Base-by-base conservation (phyloP, 2,888 invertebrate species). In the Ametastegia equiseti region DNA sequence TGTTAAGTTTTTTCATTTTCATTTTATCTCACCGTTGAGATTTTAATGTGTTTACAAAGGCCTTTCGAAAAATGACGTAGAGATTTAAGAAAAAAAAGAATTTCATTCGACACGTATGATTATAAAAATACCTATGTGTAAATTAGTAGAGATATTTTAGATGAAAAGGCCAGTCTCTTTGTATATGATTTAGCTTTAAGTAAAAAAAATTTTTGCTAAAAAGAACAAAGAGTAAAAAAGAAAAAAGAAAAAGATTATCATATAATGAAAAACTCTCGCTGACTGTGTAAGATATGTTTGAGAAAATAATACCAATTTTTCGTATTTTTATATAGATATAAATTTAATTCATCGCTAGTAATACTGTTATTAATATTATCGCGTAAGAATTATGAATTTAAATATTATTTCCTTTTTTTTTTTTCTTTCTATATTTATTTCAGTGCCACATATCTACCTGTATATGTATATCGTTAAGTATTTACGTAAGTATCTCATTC, bases 171-270 rank as follows among this genome's bases (percentile, higher is more conserved):
- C 60, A 60, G 60, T 60, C 15, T 30, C 60, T 47, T 47, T 15
- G 13, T 23, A 1, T 54, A 60, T 60, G 60, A 60, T 60, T 60
- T 60, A 60, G 13, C 15, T 60, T 15, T 60, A 60, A 60, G 60
- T 13, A 42, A 82, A 82, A 80, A 82, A 45, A 27, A 81, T 81
- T 9, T n/a, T n/a, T n/a, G n/a, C n/a, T n/a, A 75, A 75, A 47
- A 73, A 81, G 13, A 73, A 63, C 7, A 65, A 15, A 78, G 39
- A 80, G 42, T 69, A 36, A 27, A 47, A 39, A 45, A 60, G 33
- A 19, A 50, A 33, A 33, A 19, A 39, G n/a, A 33, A 42, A 57
- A 80, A 39, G 50, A 80, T 9, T 15, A 80, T 65, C 13, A 45
- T 36, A 81, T 11, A 42, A 45, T 67, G 57, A 69, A 47, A 69